Evolutionary conservation across 2,113 vertebrate genomes (phyloP).

Genomic region (Ciconia stormi): DNA sequence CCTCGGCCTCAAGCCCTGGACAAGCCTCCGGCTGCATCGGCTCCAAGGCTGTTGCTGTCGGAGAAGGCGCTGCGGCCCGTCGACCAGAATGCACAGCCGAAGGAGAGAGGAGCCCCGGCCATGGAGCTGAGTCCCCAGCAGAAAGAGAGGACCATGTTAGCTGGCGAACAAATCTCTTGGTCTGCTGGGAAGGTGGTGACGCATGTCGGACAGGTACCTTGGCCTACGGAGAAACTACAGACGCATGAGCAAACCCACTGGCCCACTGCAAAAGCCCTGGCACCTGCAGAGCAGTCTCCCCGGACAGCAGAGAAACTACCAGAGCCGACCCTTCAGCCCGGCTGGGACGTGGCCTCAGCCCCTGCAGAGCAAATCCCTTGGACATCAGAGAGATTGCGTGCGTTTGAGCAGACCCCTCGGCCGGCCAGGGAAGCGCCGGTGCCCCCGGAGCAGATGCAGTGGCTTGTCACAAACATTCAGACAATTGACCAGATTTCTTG

Average conservation of each 20-base stretch:
- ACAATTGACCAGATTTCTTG: conserved; percentile 76
- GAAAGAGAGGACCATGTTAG: conserved; percentile 74
- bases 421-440: conserved; percentile 70
- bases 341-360: conserved; percentile 61
- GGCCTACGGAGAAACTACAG: conserved; percentile 74
- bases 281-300: conserved; percentile 59
- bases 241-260: conserved; percentile 71
- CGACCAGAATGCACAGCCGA: conserved; percentile 77
- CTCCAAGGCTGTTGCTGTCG: conserved; percentile 71
- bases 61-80: conserved; percentile 78
- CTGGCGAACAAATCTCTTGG: conserved; percentile 70
- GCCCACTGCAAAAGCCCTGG: conserved; percentile 65
- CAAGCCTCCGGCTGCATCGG: conserved; percentile 43
- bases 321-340: conserved; percentile 58
- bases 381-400: conserved; percentile 72
- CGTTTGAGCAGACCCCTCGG: conserved; percentile 72
- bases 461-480: conserved; percentile 69
- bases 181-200: conserved; percentile 53
- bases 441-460: conserved; percentile 64
- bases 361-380: conserved; percentile 75
- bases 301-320: conserved; percentile 70
- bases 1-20: conserved; percentile 73
- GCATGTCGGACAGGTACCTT: conserved; percentile 29
- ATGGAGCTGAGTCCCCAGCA: conserved; percentile 72
- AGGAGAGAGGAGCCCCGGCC: conserved; percentile 67